Evolutionary conservation across 2,113 vertebrate species (phyloP), one percentile per base, ranked within the genome.

Genomic region (Eurystomus gularis): DNA sequence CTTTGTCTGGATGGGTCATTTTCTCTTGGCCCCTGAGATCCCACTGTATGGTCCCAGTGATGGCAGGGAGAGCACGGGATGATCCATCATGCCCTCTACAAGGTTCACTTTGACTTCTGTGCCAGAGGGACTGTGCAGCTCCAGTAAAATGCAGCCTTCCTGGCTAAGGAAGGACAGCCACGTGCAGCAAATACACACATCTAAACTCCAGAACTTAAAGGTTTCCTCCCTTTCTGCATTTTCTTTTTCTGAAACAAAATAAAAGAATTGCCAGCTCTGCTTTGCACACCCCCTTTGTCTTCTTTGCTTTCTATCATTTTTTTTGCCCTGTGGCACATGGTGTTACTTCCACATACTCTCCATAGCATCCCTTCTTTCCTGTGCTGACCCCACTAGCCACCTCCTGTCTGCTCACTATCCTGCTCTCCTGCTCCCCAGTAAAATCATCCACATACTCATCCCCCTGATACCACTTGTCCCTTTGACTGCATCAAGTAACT

Each of bases 1-100:
- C 14, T 69, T 54, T 31, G 12, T 54, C 52, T 29, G 19, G 20
- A n/a, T 1, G 1, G 10, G 2, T 68, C 4, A 1, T 49, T 48
- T 65, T 37, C 9, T 71, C 33, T 46, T 35, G 25, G 39, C 44
- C 46, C 17, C 23, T 46, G 35, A n/a, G 37, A 52, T 51, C 13
- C 31, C 0, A 0, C 31, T 52, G 17, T 29, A 8, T 26, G 16
- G 40, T 81, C 48, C 51, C 73, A 76, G 52, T 4, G 7, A 40
- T 51, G 62, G 35, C 23, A 51, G 48, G 9, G 26, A 21, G 29
- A 57, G 24, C 6, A 24, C 0, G 1, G 17, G 52, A 61, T 49
- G 51, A 76, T 40, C 28, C 39, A 44, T 44, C 20, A 21, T 0
- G 0, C 9, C 46, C 21, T 57, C 46, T 7, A 4, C 0, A 0